Base-by-base conservation (phyloP, 2,113 vertebrate genomes). In the Poecile atricapillus region DNA sequence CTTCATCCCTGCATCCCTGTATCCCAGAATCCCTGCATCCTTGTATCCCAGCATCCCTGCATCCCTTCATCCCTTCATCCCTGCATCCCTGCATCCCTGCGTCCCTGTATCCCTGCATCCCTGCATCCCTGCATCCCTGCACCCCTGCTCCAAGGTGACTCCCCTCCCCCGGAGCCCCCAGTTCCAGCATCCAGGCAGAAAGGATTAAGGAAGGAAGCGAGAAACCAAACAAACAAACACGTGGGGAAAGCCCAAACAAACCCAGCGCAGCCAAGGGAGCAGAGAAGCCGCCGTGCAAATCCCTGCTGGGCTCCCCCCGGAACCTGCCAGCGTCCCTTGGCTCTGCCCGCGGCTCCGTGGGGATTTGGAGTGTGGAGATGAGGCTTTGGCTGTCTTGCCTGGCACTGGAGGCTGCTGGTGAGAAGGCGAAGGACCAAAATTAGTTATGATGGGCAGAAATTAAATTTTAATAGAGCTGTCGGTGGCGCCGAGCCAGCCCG, bases 401-500 rank as follows among this genome's bases (percentile, higher is more conserved):
- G 94, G 55, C 93, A 71, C 59, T 70, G 97, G 93, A 95, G 89
- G 94, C 96, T 96, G 94, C 83, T 3, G 85, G 88, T 70, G 74
- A 97, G 84, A 90, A 91, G 85, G 95, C 35, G 8, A 94, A 88
- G 96, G 31, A 59, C 90, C 90, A 82, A 90, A 96, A 97, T 97
- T 89, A 95, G 95, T 96, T 97, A 93, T 97, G 98, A 98, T 98
- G 97, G 98, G 96, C 97, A 97, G 97, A 97, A 98, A 97, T 97
- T 97, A 97, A 97, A 98, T 98, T 98, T 98, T 97, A 98, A 98
- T 98, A 97, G 98, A 98, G 98, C 97, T 95, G 96, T 97, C 16
- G 27, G n/a, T 98, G 98, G 98, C 98, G 20, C 0, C 7, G 75
- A 93, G 98, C 98, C 98, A 98, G 97, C 83, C 93, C 77, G 94